Percentiles rank a stretch among this genome's conserved stretches.
These are phyloP conservation scores for Podocnemis expansa DNA, from an alignment of 2,113 vertebrate species.

Conservation along the genomic window DNA sequence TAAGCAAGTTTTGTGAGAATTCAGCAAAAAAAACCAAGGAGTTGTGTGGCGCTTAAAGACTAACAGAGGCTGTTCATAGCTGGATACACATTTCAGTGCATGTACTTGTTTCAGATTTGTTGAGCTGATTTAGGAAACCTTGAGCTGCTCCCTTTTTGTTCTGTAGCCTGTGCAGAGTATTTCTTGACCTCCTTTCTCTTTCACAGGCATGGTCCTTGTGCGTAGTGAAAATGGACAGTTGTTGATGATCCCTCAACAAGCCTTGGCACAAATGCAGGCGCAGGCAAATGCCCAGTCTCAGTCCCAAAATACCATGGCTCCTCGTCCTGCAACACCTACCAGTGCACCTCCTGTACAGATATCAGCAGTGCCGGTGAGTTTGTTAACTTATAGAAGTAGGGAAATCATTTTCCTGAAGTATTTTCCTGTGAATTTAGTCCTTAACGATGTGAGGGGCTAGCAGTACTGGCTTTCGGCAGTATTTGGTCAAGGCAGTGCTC, in stretches of 20 bases:
- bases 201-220: constrained; percentile 92
- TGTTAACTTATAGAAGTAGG: background rate
- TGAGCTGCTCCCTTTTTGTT: rapidly evolving
- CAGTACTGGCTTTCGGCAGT: background rate
- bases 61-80: background rate
- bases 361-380: constrained; percentile 89
- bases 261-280: constrained; percentile 94
- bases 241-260: constrained; percentile 94
- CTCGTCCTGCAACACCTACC: constrained; percentile 89
- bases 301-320: constrained; percentile 89
- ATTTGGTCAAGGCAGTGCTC: background rate
- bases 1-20: background rate
- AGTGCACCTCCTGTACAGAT: constrained; percentile 92
- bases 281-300: constrained; percentile 93
- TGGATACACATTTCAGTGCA: background rate
- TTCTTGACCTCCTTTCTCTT: constrained; percentile 15
- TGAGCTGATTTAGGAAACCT: background rate
- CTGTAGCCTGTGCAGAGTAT: background rate
- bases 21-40: too few relatives aligned
- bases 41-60: too few relatives aligned
- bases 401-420: background rate
- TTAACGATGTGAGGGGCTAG: background rate
- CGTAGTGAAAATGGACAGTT: constrained; percentile 94
- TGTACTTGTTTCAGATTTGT: background rate
- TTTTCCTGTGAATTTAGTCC: background rate